Evolutionary conservation across 2,113 vertebrate genomes (phyloP).

Genomic region (Ariopsis seemanni): DNA sequence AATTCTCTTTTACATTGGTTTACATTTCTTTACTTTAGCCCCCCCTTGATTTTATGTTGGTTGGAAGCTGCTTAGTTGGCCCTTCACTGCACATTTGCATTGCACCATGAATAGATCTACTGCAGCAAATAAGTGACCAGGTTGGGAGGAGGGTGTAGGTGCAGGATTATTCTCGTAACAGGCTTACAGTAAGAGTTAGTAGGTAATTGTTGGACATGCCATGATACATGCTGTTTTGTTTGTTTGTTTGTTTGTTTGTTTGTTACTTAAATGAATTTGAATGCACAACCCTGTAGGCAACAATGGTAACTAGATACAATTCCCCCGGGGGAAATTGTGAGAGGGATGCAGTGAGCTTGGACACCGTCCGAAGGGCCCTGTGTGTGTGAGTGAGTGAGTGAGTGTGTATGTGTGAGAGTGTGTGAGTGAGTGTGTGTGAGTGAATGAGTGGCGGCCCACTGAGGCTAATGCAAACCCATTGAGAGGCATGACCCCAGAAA

Average conservation of each 20-base stretch:
- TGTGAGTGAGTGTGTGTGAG: too few species aligned
- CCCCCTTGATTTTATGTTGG: background rate
- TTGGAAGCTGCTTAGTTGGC: constrained; percentile 69
- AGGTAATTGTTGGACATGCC: constrained; percentile 68
- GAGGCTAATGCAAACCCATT: too few species aligned
- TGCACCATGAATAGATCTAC: constrained; percentile 71
- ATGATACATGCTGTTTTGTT: background rate
- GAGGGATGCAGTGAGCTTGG: too few species aligned
- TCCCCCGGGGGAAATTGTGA: too few species aligned
- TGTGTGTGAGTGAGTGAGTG: too few species aligned
- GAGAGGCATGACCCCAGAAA: too few species aligned
- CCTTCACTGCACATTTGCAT: constrained; percentile 71
- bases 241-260: background rate
- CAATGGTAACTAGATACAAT: too few species aligned
- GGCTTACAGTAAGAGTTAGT: constrained; percentile 73
- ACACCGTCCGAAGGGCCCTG: too few species aligned
- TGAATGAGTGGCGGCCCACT: too few species aligned
- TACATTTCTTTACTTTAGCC: background rate
- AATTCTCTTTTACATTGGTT: background rate
- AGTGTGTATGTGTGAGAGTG: too few species aligned
- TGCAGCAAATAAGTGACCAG: constrained; percentile 59
- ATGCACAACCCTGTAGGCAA: background rate
- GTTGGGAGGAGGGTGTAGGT: constrained; percentile 64
- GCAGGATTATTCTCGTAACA: constrained; percentile 73
- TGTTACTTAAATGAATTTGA: background rate